phyloP scores from a whole-genome alignment of 2,888 invertebrate genomes.

The Drosophila anomelani region DNA sequence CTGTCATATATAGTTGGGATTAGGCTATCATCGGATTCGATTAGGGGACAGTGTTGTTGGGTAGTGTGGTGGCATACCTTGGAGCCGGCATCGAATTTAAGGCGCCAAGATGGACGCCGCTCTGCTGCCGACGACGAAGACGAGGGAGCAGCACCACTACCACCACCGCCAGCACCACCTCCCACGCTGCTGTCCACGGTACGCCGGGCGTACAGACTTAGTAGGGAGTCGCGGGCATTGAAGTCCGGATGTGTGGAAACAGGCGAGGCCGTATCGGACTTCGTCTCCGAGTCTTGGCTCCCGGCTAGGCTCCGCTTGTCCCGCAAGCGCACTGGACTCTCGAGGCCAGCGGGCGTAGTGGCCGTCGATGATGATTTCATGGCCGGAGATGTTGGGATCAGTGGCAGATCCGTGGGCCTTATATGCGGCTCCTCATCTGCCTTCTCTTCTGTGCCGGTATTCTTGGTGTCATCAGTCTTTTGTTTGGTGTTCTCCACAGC shows the following conservation, averaged over 20 bases:
- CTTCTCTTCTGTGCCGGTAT: slow-evolving; percentile 20
- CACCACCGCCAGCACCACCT: slow-evolving; percentile 38
- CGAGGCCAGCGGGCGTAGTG: slow-evolving; percentile 82
- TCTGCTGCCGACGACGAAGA: slow-evolving; percentile 85
- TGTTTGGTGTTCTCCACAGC: slow-evolving; percentile 38
- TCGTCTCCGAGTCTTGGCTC: slow-evolving; percentile 60
- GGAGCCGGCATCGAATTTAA: slow-evolving; percentile 94
- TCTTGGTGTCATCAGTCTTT: slow-evolving; percentile 66
- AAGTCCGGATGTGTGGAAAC: slow-evolving; percentile 61
- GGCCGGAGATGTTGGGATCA: slow-evolving; percentile 26
- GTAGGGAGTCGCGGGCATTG: slow-evolving; percentile 72
- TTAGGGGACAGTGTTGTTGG: slow-evolving; percentile 33
- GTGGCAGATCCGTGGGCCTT: slow-evolving; percentile 64
- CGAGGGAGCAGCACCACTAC: slow-evolving; percentile 48
- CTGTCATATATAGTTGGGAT: slow-evolving; percentile 15
- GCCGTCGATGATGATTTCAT: slow-evolving; percentile 41
- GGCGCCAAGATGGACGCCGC: slow-evolving; percentile 95
- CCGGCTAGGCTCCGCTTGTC: slow-evolving; percentile 83
- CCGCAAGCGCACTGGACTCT: slow-evolving; percentile 81
- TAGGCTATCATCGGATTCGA: slow-evolving; percentile 36
- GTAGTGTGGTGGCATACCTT: slow-evolving; percentile 88
- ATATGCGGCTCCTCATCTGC: slow-evolving; percentile 24
- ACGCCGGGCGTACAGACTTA: slow-evolving; percentile 71
- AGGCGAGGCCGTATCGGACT: slow-evolving; percentile 64
- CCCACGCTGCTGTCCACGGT: slow-evolving; percentile 52